These are phyloP conservation scores for Hycleus cichorii DNA, from an alignment of 1,140 invertebrate species.

Conservation along the genomic window DNA sequence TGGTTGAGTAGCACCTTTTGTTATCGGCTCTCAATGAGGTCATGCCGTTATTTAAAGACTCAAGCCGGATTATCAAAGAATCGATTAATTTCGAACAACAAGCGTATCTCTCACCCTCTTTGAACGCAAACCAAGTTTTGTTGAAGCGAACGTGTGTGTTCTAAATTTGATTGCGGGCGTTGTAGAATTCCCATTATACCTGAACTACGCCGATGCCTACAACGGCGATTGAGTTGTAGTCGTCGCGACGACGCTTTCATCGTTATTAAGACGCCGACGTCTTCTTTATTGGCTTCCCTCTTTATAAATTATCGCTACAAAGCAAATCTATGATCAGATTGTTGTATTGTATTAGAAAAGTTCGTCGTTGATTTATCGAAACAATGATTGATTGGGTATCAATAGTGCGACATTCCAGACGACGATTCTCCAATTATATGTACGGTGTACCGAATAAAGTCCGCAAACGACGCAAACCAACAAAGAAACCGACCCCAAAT, in stretches of 20 bases:
- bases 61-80: no score
- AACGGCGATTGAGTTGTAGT: slow-evolving; percentile 1
- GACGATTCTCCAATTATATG: slow-evolving; percentile 65
- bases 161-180: slow-evolving; percentile 23
- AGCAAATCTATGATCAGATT: not conserved
- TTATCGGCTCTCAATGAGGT: no score
- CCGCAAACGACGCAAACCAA: slow-evolving; percentile 18
- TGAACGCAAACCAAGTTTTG: no score
- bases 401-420: slow-evolving; percentile 62
- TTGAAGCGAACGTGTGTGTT: not conserved
- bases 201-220: slow-evolving; percentile 12
- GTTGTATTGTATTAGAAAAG: not conserved
- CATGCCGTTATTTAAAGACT: no score
- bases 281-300: slow-evolving; percentile 1
- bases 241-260: slow-evolving; percentile 13
- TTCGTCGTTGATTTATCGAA: not conserved
- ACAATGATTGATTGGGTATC: slow-evolving; percentile 74
- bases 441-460: slow-evolving; percentile 57
- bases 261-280: slow-evolving; percentile 4
- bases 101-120: no score
- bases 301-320: not conserved
- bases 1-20: no score
- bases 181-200: slow-evolving; percentile 5
- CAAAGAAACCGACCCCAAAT: not conserved
- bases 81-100: no score